Base-by-base conservation (phyloP, 2,113 vertebrate genomes). In the Semnornis frantzii region DNA sequence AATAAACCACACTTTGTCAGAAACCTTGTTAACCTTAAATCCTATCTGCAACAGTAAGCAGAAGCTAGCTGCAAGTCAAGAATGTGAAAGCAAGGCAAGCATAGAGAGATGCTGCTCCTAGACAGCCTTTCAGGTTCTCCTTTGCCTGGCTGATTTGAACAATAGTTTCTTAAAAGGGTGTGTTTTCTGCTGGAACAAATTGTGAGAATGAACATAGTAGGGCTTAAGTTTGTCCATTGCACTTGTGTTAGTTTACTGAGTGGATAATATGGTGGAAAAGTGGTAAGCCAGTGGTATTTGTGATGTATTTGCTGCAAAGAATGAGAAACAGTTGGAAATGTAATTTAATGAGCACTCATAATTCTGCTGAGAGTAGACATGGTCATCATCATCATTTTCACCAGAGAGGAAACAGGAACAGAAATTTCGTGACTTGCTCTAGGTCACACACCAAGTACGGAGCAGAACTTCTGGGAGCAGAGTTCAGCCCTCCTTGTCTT, bases 341-440 rank as follows among this genome's bases (percentile, higher is more conserved):
- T 42, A 48, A 90, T 37, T 74, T 71, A 48, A 24, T 39, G 76
- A 52, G 9, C 71, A 16, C 42, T 87, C 64, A 13, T 74, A 71
- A 63, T 60, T 85, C 85, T 86, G 69, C 90, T 90, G 92, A 90
- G 85, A 93, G 68, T 18, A 90, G 80, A 17, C 58, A 48, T 28
- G 15, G 46, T 71, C 57, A 33, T 54, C 23, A 33, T 85, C 93
- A 76, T 92, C 39, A 46, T 94, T 91, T 93, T 93, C 76, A 70
- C 69, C 85, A 81, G 72, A 92, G 73, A 81, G 82, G 82, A 97
- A 96, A 84, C 23, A 21, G 87, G 91, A 96, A 73, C 70, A 79
- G 90, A 94, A 85, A 92, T 88, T 97, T 95, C 9, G 21, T 96
- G 87, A 94, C 85, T 94, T 94, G 77, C 39, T 94, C 3, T 82